phyloP scores from a whole-genome alignment of 1,140 invertebrate species.

The Phenacoccus solenopsis region DNA sequence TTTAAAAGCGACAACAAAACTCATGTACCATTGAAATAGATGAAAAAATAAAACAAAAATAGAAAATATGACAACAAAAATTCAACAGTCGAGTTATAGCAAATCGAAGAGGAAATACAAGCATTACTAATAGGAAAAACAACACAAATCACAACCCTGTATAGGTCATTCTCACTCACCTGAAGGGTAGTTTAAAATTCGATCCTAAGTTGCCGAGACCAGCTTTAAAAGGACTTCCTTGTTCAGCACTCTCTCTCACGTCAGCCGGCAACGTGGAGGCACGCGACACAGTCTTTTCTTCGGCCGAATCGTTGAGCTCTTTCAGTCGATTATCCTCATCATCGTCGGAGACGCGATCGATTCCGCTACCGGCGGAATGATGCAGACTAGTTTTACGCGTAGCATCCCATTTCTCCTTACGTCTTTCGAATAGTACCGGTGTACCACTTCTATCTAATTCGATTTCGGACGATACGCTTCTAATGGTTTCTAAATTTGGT shows the following conservation, averaged over 20 bases:
- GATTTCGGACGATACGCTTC: slow-evolving; percentile 26
- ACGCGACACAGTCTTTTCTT: slow-evolving; percentile 45
- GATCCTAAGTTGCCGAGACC: slow-evolving; percentile 39
- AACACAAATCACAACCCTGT: too few species aligned
- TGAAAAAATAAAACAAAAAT: slow-evolving; percentile 25
- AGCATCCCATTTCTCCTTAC: slow-evolving; percentile 32
- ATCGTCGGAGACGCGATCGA: slow-evolving; percentile 8
- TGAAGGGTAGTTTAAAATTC: slow-evolving; percentile 67
- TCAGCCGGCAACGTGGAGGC: slow-evolving; percentile 65
- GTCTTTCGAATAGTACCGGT: slow-evolving; percentile 26
- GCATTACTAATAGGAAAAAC: not conserved
- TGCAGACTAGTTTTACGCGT: slow-evolving; percentile 36
- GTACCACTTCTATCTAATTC: slow-evolving; percentile 28
- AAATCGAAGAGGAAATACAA: not conserved
- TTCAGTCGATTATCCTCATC: slow-evolving; percentile 23
- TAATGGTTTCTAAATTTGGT: slow-evolving; percentile 16
- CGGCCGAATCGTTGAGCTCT: slow-evolving; percentile 24
- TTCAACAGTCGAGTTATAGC: not conserved
- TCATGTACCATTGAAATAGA: slow-evolving; percentile 5
- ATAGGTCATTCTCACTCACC: slow-evolving; percentile 47
- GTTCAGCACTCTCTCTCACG: slow-evolving; percentile 30
- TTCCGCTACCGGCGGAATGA: not conserved
- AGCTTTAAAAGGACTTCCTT: slow-evolving; percentile 51
- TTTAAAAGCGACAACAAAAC: slow-evolving; percentile 18
- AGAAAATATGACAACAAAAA: slow-evolving; percentile 25